phyloP scores from a whole-genome alignment of 2,888 invertebrate genomes.

The Papilio demoleus region DNA sequence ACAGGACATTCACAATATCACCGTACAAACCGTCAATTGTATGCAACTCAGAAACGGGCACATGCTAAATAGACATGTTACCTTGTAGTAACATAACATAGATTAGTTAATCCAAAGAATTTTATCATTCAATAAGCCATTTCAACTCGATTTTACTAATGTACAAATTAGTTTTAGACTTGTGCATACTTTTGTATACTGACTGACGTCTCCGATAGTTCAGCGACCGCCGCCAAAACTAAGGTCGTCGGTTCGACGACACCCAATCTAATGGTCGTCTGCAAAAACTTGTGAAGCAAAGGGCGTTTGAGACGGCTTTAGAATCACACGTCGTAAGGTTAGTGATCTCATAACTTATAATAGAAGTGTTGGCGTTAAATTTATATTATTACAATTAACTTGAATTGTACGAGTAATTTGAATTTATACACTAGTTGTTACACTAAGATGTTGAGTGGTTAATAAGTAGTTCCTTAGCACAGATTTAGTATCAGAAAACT shows the following conservation, averaged over 20 bases:
- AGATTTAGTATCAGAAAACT: neutral
- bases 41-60: neutral
- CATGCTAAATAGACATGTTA: neutral
- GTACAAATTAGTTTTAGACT: neutral
- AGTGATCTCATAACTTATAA: neutral
- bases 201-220: conserved; percentile 21
- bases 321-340: conserved; percentile 8
- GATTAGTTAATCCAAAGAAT: too few relatives aligned
- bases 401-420: neutral
- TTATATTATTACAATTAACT: neutral
- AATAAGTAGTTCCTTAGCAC: neutral
- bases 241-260: conserved; percentile 36
- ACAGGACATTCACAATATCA: neutral
- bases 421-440: neutral
- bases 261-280: conserved; percentile 22
- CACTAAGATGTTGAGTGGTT: too few relatives aligned
- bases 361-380: neutral
- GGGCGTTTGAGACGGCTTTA: conserved; percentile 9
- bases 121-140: too few relatives aligned
- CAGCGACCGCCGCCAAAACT: conserved; percentile 32
- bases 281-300: neutral
- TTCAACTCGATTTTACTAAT: too few relatives aligned
- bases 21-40: neutral
- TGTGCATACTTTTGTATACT: neutral
- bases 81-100: too few relatives aligned